Percentiles rank a stretch among this genome's conserved stretches.
Conservation (phyloP, 2,113 vertebrate genomes). For the Toxotes jaculatrix region DNA sequence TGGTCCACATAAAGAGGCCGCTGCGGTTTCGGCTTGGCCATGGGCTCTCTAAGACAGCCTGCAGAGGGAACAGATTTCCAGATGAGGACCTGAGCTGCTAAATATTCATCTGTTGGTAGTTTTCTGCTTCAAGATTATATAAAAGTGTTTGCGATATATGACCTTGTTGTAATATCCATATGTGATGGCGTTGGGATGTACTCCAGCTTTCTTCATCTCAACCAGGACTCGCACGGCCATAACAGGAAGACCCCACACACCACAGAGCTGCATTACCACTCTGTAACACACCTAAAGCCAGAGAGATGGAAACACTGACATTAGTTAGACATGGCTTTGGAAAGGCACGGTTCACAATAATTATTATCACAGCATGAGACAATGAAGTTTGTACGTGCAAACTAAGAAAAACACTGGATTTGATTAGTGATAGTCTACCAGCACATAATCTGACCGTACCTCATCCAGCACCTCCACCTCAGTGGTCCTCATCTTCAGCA, state of each 20-base stretch:
- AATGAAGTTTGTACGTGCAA: background rate
- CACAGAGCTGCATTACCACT: constrained; percentile 98
- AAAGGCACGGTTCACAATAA: background rate
- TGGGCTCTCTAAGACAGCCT: constrained; percentile 95
- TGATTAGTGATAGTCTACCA: background rate
- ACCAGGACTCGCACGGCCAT: constrained; percentile 95
- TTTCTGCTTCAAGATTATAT: background rate
- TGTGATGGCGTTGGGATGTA: constrained; percentile 96
- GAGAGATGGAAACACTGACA: background rate
- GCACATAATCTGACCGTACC: constrained; percentile 75
- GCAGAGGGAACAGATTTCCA: background rate
- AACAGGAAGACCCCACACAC: constrained; percentile 93
- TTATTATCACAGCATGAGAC: background rate
- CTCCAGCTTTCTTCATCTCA: constrained; percentile 97
- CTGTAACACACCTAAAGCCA: constrained; percentile 93
- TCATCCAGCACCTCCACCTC: constrained; percentile 96
- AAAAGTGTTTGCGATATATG: background rate
- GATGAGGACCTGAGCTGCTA: background rate
- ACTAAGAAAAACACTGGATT: background rate
- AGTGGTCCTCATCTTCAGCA: constrained; percentile 93
- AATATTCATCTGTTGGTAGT: background rate
- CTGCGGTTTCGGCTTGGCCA: constrained; percentile 97
- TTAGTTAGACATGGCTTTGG: background rate
- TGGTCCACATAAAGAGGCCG: constrained; percentile 96
- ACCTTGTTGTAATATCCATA: constrained; percentile 99